Conservation (phyloP, 2,113 vertebrate species). For the Spermophilus dauricus region DNA sequence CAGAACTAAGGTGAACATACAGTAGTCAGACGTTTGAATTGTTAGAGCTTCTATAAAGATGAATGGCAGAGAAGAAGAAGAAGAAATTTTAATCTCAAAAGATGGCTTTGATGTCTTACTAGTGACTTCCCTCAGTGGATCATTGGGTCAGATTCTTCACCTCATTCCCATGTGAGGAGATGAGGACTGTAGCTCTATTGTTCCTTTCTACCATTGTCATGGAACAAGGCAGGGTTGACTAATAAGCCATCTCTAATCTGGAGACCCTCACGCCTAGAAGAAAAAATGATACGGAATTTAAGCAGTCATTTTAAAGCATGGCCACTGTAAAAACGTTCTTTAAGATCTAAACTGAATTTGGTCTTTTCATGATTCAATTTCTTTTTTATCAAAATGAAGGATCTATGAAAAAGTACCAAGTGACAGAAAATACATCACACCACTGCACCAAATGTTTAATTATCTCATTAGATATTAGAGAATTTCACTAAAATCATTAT, state of each 20-base stretch:
- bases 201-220: not conserved
- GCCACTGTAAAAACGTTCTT: not conserved
- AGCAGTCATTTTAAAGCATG: not conserved
- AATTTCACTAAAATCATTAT: not conserved
- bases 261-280: not conserved
- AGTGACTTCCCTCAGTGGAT: not conserved
- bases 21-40: not conserved
- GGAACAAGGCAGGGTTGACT: rapidly evolving
- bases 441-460: not conserved
- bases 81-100: not conserved
- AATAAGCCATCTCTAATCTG: not conserved
- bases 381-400: not conserved
- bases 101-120: not conserved
- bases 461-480: not conserved
- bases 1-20: not conserved
- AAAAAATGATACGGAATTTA: not conserved
- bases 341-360: not conserved
- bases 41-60: not conserved
- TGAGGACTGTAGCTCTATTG: not conserved
- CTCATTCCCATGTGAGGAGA: not conserved
- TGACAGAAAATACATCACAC: not conserved
- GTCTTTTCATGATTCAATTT: not conserved
- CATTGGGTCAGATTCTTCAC: not conserved
- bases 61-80: not conserved
- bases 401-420: not conserved